A percentile compares a stretch with the other conserved stretches of the same genome.
Evolutionary conservation across 2,888 invertebrate genomes (phyloP).

Genomic region (Drosophila neoperkinsi): DNA sequence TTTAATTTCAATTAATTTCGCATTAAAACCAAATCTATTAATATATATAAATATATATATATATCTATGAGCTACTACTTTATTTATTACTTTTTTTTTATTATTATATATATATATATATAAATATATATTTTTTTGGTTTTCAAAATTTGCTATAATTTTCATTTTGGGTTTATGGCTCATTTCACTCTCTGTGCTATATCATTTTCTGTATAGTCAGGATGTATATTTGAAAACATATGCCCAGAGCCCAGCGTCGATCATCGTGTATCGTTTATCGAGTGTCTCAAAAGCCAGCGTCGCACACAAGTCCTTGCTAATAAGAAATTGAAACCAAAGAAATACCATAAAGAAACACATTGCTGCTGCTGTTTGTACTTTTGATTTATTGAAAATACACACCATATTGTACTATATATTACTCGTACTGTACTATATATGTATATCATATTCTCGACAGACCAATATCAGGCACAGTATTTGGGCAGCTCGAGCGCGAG

Average conservation of each 20-base stretch:
- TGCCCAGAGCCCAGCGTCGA: slow-evolving; percentile 54
- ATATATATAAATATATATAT: slow-evolving; percentile 22
- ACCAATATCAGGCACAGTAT: slow-evolving; percentile 82
- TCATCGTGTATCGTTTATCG: slow-evolving; percentile 17
- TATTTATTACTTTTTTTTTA: not conserved
- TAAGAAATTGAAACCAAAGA: not conserved
- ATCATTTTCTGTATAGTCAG: slow-evolving; percentile 35
- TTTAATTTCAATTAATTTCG: slow-evolving; percentile 6
- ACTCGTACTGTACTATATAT: slow-evolving; percentile 43
- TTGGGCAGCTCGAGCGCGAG: slow-evolving; percentile 70
- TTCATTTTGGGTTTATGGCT: slow-evolving; percentile 28
- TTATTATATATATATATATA: too few relatives aligned
- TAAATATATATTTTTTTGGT: not conserved
- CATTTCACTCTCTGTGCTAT: slow-evolving; percentile 46
- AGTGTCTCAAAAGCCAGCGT: slow-evolving; percentile 35
- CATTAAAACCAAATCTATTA: slow-evolving; percentile 2
- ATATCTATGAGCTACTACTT: slow-evolving; percentile 28
- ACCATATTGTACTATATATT: slow-evolving; percentile 40
- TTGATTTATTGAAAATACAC: slow-evolving; percentile 44
- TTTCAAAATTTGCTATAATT: slow-evolving; percentile 29
- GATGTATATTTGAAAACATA: slow-evolving; percentile 12
- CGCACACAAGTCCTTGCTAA: slow-evolving; percentile 29
- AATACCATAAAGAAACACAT: slow-evolving; percentile 10
- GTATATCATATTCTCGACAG: slow-evolving; percentile 75
- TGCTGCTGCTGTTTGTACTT: slow-evolving; percentile 47